Evolutionary conservation across 2,113 vertebrate genomes (phyloP), one percentile per base, ranked within the genome.

Genomic region (Heliornis fulica): DNA sequence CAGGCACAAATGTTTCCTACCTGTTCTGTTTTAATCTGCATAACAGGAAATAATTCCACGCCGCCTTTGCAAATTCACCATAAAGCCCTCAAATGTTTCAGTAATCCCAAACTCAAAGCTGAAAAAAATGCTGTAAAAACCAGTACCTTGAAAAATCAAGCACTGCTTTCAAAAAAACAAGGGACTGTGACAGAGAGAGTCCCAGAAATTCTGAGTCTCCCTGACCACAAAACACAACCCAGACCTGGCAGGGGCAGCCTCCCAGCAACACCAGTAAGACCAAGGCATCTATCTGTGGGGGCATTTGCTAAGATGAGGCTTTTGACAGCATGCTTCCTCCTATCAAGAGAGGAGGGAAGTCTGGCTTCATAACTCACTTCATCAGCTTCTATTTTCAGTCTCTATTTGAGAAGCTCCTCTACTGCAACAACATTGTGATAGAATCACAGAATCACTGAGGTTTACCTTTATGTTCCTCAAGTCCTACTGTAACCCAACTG

Each of bases 281-380:
- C n/a, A n/a, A 28, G 46, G 26, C 1, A 53, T 38, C 22, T 15
- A 11, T 13, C 28, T 25, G 11, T 0, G 2, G 18, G 26, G 26
- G 2, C 26, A 12, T 68, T 94, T 56, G 26, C 36, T 7, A 13
- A 54, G 75, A 38, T 0, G 1, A 86, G 8, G 7, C 3, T 80
- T 53, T 29, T 64, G 70, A 23, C 40, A 48, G 13, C 0, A 2
- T 46, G 15, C 2, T 60, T 15, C n/a, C 21, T 34, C 12, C 0
- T 5, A 11, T 6, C 22, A 20, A 1, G 0, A 21, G 20, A 3
- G 13, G 15, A 79, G 20, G 0, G 2, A 88, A 51, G 53, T 6
- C 5, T 3, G 34, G 41, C 12, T 6, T 45, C 6, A 0, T 13
- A 54, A 46, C 19, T 15, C 34, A 64, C 17, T n/a, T 41, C 82